Evolutionary conservation across 2,888 invertebrate genomes (phyloP).

Genomic region (Hypomecis atomaria): DNA sequence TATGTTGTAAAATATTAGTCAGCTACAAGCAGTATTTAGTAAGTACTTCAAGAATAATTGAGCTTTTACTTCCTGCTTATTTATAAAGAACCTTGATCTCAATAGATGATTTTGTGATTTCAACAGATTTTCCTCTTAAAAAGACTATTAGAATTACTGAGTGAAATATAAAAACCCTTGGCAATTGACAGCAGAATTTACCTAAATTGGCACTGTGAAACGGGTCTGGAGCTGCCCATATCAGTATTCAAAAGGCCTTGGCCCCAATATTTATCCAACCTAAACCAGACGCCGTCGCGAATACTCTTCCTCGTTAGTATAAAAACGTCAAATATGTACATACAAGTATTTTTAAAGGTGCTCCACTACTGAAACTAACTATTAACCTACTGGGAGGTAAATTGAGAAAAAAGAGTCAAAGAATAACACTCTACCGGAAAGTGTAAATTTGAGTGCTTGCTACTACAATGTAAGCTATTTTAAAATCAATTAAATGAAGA

Average conservation of each 20-base stretch:
- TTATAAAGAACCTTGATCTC: conserved; percentile 5
- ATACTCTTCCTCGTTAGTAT: conserved; percentile 36
- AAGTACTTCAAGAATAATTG: background rate
- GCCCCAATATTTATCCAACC: conserved; percentile 25
- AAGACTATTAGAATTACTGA: background rate
- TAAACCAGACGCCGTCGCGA: conserved; percentile 21
- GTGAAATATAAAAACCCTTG: conserved; percentile 1
- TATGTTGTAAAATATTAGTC: too few species aligned
- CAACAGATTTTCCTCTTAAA: conserved; percentile 1
- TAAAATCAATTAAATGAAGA: too few species aligned
- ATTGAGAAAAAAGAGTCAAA: too few species aligned
- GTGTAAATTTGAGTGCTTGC: too few species aligned
- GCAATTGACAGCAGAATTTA: conserved; percentile 11
- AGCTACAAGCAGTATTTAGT: background rate
- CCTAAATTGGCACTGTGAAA: conserved; percentile 19
- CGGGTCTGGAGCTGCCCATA: conserved; percentile 21
- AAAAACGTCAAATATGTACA: conserved; percentile 1
- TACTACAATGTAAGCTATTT: too few species aligned
- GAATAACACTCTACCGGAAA: too few species aligned
- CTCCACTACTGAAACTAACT: background rate
- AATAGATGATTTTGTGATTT: background rate
- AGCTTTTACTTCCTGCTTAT: background rate
- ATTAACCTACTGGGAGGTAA: too few species aligned
- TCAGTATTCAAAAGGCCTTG: conserved; percentile 26
- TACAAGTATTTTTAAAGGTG: background rate